phyloP scores from a whole-genome alignment of 2,888 invertebrate genomes.

The Choristoneura rosaceana region DNA sequence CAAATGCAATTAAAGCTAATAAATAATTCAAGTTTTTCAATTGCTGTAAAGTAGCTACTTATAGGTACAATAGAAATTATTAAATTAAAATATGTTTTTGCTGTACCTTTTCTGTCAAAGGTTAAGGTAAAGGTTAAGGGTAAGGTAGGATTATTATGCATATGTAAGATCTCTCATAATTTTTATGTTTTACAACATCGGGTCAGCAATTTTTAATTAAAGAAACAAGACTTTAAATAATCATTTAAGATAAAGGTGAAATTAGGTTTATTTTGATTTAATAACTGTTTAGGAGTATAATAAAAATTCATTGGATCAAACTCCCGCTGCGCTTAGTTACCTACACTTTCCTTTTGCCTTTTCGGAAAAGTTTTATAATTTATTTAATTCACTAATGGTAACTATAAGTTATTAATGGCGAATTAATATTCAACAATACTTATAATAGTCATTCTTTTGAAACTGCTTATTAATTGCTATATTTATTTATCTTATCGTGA shows the following conservation, averaged over 20 bases:
- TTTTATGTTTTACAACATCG: neutral
- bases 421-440: conserved; percentile 36
- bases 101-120: too few relatives aligned
- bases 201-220: neutral
- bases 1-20: too few relatives aligned
- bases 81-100: too few relatives aligned
- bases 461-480: conserved; percentile 27
- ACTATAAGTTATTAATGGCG: conserved; percentile 21
- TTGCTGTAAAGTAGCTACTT: too few relatives aligned
- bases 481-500: conserved; percentile 10
- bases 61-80: too few relatives aligned
- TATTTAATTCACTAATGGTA: neutral
- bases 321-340: conserved; percentile 11
- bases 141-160: too few relatives aligned
- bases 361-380: conserved; percentile 5
- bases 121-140: too few relatives aligned
- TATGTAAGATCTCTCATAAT: too few relatives aligned
- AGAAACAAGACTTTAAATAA: neutral
- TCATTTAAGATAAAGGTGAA: conserved; percentile 5
- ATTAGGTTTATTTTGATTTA: conserved; percentile 16
- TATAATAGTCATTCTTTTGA: conserved; percentile 17
- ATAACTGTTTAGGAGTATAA: conserved; percentile 22
- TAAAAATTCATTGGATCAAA: conserved; percentile 22
- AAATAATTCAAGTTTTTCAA: too few relatives aligned
- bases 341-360: conserved; percentile 25